Base-by-base conservation (phyloP, 1,140 invertebrate genomes). In the Plutomurus gul region DNA sequence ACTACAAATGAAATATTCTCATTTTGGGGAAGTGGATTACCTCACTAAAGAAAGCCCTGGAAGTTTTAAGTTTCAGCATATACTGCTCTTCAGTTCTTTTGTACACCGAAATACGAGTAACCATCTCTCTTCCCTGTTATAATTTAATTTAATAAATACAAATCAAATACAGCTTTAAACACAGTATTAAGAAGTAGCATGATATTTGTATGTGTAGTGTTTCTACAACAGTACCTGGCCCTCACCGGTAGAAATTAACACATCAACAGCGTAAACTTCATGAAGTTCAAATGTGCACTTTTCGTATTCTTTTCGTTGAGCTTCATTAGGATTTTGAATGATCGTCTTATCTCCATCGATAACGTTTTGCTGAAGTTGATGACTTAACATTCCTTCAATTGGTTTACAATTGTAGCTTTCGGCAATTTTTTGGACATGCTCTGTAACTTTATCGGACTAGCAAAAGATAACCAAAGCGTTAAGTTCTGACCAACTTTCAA, bases 291-390 rank as follows among this genome's bases (percentile, higher is more conserved):
- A 93, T 78, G 94, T 94, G 87, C 93, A 96, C 86, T 98, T 98
- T 87, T 99, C 98, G 86, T 99, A 95, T 86, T 99, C 97, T 86
- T 98, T 97, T 83, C 94, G 94, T 86, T 99, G 98, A 60, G 95
- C 94, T 86, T 99, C 98, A 84, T 93, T 96, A 4, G 98, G 98
- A 88, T 99, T 98, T 87, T 97, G 95, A 85, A 99, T 99, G 81
- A 99, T 98, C 18, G 96, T 97, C 88, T 99, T 99, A 84, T 99
- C 97, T 25, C 97, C 98, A 88, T 99, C 96, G 86, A 99, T 98
- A 87, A 95, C 94, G 87, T 96, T 95, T 86, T 97, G 95, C 85
- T 97, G 96, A 60, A 99, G 88, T 86, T 99, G 96, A 87, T 99
- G 97, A 84, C 97, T 99, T 30, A 99, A 89, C 97, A 99, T 99